Percentiles rank a stretch among this genome's conserved stretches.
These are phyloP conservation scores for Dynastes maya DNA, from an alignment of 2,888 invertebrate genomes.

Conservation along the genomic window DNA sequence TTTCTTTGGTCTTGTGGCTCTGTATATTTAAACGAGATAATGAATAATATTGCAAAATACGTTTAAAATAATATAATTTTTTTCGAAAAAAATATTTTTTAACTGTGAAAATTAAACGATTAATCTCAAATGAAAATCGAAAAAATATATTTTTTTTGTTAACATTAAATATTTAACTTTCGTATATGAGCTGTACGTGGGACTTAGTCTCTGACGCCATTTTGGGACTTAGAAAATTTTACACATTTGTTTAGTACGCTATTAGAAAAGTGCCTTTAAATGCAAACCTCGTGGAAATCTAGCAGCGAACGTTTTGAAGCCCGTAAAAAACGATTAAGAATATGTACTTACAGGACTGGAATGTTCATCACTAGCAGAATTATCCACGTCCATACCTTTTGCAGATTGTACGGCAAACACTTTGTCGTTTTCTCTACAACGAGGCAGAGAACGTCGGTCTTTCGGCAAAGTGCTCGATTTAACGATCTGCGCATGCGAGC, in stretches of 20 bases:
- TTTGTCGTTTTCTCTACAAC: conserved; percentile 56
- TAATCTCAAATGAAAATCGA: conserved; percentile 11
- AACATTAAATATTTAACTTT: conserved; percentile 6
- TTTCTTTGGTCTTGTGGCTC: conserved; percentile 60
- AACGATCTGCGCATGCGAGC: conserved; percentile 76
- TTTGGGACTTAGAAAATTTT: conserved; percentile 88
- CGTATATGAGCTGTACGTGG: conserved; percentile 67
- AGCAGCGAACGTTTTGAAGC: conserved; percentile 51
- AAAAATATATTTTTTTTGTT: conserved; percentile 24
- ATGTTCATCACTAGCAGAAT: conserved; percentile 75
- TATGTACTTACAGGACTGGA: conserved; percentile 76
- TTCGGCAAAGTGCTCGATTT: conserved; percentile 75
- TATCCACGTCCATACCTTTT: conserved; percentile 78
- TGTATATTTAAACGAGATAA: conserved; percentile 5
- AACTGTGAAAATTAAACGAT: conserved; percentile 7
- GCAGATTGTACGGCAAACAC: conserved; percentile 57
- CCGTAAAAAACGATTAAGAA: conserved; percentile 57
- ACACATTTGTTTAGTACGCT: conserved; percentile 65
- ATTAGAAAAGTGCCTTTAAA: conserved; percentile 71
- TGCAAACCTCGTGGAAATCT: conserved; percentile 54
- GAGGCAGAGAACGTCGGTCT: conserved; percentile 55
- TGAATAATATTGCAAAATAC: conserved; percentile 12
- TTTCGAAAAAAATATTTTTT: conserved; percentile 40
- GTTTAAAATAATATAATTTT: conserved; percentile 40
- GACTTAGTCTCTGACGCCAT: conserved; percentile 88